A percentile compares a stretch with the other conserved stretches of the same genome.
phyloP scores from a whole-genome alignment of 2,888 invertebrate genomes.

The Melanophora roralis region DNA sequence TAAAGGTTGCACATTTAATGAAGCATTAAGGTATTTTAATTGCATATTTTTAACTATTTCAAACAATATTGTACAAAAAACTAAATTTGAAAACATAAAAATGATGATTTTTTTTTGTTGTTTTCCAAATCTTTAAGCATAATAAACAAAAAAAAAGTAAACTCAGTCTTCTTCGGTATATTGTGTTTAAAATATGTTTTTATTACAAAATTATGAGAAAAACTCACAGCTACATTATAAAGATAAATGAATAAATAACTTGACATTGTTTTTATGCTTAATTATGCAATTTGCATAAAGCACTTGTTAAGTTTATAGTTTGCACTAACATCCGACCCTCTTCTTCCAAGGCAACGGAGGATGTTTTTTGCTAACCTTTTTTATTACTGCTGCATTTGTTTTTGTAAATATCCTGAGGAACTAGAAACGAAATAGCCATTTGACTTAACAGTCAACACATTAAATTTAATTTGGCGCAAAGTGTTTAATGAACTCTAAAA shows the following conservation, averaged over 20 bases:
- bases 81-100: too few species aligned
- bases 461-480: slow-evolving; percentile 69
- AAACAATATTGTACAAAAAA: too few species aligned
- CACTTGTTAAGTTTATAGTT: slow-evolving; percentile 29
- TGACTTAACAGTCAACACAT: slow-evolving; percentile 58
- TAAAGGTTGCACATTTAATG: slow-evolving; percentile 58
- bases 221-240: not conserved
- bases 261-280: slow-evolving; percentile 66
- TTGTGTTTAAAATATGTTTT: not conserved
- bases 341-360: not conserved
- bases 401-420: slow-evolving; percentile 1
- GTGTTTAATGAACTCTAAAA: slow-evolving; percentile 64
- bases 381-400: not conserved
- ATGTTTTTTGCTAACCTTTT: not conserved
- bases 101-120: too few species aligned
- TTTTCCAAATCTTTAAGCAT: not conserved
- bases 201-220: not conserved
- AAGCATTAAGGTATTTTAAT: slow-evolving; percentile 48
- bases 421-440: slow-evolving; percentile 42
- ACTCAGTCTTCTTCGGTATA: not conserved
- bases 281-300: slow-evolving; percentile 70
- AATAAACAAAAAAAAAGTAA: not conserved
- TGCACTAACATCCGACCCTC: slow-evolving; percentile 17
- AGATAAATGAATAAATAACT: slow-evolving; percentile 12
- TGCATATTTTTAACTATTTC: slow-evolving; percentile 31